Conservation (phyloP, 2,888 invertebrate species). For the Xanthia icteritia region DNA sequence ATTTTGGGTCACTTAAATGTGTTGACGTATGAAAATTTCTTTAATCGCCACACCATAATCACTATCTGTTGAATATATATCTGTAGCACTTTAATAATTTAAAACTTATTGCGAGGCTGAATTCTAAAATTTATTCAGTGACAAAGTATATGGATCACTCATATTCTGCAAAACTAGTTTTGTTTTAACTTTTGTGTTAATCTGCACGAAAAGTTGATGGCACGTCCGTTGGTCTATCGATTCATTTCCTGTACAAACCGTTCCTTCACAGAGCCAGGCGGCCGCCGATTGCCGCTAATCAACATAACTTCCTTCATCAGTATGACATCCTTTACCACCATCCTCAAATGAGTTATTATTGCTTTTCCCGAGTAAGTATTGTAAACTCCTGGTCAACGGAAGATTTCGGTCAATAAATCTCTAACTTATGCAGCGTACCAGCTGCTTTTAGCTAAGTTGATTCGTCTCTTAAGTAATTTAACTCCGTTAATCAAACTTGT, state of each 20-base stretch:
- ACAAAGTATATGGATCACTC: conserved; percentile 1
- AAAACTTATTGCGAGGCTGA: not conserved
- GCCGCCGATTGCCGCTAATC: conserved; percentile 60
- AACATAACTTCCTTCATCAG: conserved; percentile 57
- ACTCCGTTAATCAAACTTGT: conserved; percentile 34
- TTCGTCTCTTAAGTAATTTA: conserved; percentile 23
- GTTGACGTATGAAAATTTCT: not conserved
- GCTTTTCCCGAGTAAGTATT: conserved; percentile 15
- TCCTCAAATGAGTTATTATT: conserved; percentile 47
- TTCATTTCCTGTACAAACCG: conserved; percentile 68
- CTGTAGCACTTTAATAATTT: not conserved
- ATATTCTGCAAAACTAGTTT: conserved; percentile 19
- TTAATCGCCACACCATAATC: not conserved
- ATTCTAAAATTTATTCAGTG: conserved; percentile 7
- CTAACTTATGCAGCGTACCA: conserved; percentile 37
- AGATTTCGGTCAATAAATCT: conserved; percentile 42
- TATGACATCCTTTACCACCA: conserved; percentile 23
- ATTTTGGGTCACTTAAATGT: not conserved
- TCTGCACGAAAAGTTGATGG: conserved; percentile 33
- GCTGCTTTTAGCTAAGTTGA: conserved; percentile 33
- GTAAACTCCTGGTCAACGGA: conserved; percentile 32
- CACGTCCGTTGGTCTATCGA: conserved; percentile 59
- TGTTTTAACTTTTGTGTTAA: too few relatives aligned
- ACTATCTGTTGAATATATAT: not conserved
- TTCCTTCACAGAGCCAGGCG: conserved; percentile 41